Base-by-base conservation (phyloP, 2,113 vertebrate species). In the Phainopepla nitens region DNA sequence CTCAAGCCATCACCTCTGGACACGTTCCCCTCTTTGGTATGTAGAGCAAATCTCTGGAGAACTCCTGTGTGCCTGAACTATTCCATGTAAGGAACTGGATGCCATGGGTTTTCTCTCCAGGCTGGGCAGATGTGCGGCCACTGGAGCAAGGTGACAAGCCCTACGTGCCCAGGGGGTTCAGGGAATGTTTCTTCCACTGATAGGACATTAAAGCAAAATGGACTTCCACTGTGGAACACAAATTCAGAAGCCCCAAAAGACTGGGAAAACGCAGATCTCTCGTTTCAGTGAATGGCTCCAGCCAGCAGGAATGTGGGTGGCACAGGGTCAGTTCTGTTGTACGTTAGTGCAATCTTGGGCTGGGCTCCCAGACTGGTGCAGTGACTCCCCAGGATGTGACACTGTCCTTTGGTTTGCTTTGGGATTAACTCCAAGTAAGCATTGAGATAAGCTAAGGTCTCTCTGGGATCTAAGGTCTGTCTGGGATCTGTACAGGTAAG, bases 341-440 rank as follows among this genome's bases (percentile, higher is more conserved):
- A 94, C 28, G 90, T 98, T 98, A 99, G 99, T 99, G 99, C 99
- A 99, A 99, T 98, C 97, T 94, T 95, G 97, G 95, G 90, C 96
- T 72, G 92, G 97, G 66, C 83, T 87, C 95, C 88, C 80, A 70
- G 96, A 87, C 36, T 11, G 84, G 82, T 25, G 94, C 33, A 93
- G 92, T 33, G 88, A 80, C 94, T 81, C 62, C 6, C 57, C 9
- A 51, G 89, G 68, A 91, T 91, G 90, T 75, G 82, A 96, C 64
- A 42, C 96, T 93, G 97, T 97, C 98, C 98, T 98, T 98, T 98
- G 98, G 98, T 98, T 98, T 98, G 97, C 97, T 98, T 98, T 96
- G 94, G 94, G 81, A 94, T 93, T 71, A 96, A 95, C 96, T 96
- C 93, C 22, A 97, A 94, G 92, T 96, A 72, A 77, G 94, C 44